Percentiles rank a stretch among this genome's conserved stretches.
phyloP scores from a whole-genome alignment of 2,113 vertebrate species.

The Eudyptes chrysolophus region DNA sequence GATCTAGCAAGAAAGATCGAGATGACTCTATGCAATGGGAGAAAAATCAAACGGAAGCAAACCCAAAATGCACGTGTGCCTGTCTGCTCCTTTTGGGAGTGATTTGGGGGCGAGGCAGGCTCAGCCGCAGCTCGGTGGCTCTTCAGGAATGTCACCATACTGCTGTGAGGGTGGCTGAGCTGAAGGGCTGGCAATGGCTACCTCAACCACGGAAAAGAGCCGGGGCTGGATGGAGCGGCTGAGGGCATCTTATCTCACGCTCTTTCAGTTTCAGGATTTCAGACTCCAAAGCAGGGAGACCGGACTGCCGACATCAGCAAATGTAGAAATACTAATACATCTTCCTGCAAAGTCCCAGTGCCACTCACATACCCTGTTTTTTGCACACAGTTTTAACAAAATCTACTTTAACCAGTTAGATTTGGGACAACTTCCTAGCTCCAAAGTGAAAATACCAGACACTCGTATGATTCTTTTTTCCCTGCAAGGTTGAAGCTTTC shows the following conservation, averaged over 20 bases:
- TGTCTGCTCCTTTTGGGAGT: neutral
- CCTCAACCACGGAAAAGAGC: neutral
- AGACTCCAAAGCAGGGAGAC: neutral
- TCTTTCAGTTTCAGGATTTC: neutral
- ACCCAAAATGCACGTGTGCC: neutral
- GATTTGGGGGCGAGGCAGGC: neutral
- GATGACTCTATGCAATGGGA: neutral
- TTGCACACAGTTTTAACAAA: neutral
- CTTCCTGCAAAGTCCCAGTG: neutral
- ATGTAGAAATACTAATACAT: neutral
- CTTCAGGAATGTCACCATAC: accelerated
- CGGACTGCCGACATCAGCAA: neutral
- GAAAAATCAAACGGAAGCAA: neutral
- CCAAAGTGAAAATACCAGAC: neutral
- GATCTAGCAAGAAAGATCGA: neutral
- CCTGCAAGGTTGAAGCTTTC: neutral
- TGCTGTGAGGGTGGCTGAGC: neutral
- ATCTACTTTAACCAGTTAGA: neutral
- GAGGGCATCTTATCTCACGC: neutral
- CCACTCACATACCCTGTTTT: neutral
- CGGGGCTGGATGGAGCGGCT: accelerated
- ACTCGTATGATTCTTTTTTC: neutral
- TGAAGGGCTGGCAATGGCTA: neutral
- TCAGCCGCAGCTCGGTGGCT: neutral
- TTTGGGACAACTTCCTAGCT: neutral